Conservation (phyloP, 1,140 invertebrate genomes). For the Drosophila kanapiae region DNA sequence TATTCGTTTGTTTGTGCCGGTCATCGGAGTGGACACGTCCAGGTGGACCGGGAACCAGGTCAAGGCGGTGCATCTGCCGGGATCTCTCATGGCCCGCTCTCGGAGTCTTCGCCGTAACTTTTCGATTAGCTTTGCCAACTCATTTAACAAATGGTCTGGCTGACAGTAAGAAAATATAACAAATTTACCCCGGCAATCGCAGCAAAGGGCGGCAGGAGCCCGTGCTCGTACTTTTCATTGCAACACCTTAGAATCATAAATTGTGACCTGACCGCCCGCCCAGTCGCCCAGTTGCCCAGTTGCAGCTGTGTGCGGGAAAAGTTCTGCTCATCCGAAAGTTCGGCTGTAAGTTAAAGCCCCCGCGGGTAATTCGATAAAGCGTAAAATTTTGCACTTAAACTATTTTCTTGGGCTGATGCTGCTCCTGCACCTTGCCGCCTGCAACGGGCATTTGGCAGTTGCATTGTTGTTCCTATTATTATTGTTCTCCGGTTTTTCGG, state of each 20-base stretch:
- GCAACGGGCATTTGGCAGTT: constrained; percentile 61
- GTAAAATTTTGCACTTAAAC: constrained; percentile 84
- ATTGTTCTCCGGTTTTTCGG: constrained; percentile 47
- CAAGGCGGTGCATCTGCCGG: constrained; percentile 43
- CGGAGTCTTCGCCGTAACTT: constrained; percentile 57
- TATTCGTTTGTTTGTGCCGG: constrained; percentile 63
- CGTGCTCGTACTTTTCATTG: constrained; percentile 69
- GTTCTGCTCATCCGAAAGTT: constrained; percentile 65
- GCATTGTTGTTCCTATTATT: constrained; percentile 53
- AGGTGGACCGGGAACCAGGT: constrained; percentile 43
- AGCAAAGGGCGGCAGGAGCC: constrained; percentile 31
- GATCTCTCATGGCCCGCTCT: constrained; percentile 1
- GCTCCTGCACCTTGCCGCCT: background rate
- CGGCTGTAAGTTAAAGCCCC: constrained; percentile 76
- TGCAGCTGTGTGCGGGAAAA: constrained; percentile 34
- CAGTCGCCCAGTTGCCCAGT: background rate
- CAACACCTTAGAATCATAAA: constrained; percentile 82
- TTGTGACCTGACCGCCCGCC: constrained; percentile 43
- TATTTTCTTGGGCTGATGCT: constrained; percentile 61
- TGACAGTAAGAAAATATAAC: constrained; percentile 80
- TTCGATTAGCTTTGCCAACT: constrained; percentile 82
- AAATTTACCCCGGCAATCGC: constrained; percentile 61
- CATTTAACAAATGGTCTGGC: constrained; percentile 80
- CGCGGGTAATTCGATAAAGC: constrained; percentile 84
- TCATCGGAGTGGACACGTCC: constrained; percentile 12